Base-by-base conservation (phyloP, 2,113 vertebrate species). In the Xiphophorus couchianus region DNA sequence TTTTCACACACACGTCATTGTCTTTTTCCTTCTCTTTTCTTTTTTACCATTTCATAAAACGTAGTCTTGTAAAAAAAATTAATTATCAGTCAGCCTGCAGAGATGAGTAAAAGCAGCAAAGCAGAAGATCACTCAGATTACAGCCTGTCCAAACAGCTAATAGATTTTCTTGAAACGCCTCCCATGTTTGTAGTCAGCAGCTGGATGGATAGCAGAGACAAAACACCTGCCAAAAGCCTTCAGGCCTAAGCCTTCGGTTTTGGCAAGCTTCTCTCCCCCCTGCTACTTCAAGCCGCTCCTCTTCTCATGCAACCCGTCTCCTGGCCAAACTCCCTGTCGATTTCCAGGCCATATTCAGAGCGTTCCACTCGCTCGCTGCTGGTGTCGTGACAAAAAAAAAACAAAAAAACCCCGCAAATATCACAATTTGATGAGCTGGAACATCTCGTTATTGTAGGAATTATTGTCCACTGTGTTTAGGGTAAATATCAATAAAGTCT, bases 151-250 rank as follows among this genome's bases (percentile, higher is more conserved):
- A 73, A 70, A 31, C 69, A 69, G 78, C 83, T 84, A 82, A 85
- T 82, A 85, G 81, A 88, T 78, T 85, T 81, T 76, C 76, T 51
- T 74, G 81, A 84, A 87, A 90, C 78, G 78, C 78, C 77, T 87
- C 74, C 74, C 83, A 69, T 91, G 85, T 84, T 83, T 89, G 76
- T 14, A 82, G 83, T 91, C 83, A 87, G 86, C 86, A 86, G 89
- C 86, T 88, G 87, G 91, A 91, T 78, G 85, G 87, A 90, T 87
- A 77, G 78, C 88, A 88, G 82, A 88, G 76, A 84, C 87, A 74
- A 64, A 86, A 82, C 88, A 89, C 86, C 89, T 85, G 88, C 84
- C 90, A 91, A 79, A 83, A 89, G 80, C 85, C 88, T 89, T 88
- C 84, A 84, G 84, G 77, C 81, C 75, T 35, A 67, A 87, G 84